phyloP scores from a whole-genome alignment of 2,888 invertebrate genomes.

The Chaetoderma sp. region DNA sequence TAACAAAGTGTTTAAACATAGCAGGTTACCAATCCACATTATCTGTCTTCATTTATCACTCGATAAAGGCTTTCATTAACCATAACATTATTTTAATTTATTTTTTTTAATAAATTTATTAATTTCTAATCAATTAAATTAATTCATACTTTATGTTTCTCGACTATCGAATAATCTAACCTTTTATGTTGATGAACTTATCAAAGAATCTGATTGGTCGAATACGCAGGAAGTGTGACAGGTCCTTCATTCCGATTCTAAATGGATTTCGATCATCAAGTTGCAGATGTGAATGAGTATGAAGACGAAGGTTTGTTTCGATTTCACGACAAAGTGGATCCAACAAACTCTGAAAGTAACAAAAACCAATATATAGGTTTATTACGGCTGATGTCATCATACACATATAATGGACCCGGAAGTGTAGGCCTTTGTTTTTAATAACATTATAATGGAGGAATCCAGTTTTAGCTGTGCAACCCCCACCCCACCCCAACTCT shows the following conservation, averaged over 20 bases:
- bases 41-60: too few species aligned
- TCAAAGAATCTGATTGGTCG: slow-evolving; percentile 73
- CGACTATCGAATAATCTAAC: slow-evolving; percentile 62
- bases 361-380: neutral
- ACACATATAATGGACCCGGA: too few species aligned
- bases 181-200: slow-evolving; percentile 76
- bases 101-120: too few species aligned
- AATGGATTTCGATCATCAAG: slow-evolving; percentile 78
- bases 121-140: too few species aligned
- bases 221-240: slow-evolving; percentile 75
- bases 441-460: too few species aligned
- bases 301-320: slow-evolving; percentile 91
- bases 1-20: too few species aligned
- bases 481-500: too few species aligned
- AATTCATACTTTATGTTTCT: too few species aligned
- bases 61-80: too few species aligned
- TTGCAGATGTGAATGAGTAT: slow-evolving; percentile 91
- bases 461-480: too few species aligned
- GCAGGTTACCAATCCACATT: too few species aligned
- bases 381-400: neutral
- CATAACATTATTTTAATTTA: too few species aligned
- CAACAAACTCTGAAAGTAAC: slow-evolving; percentile 58
- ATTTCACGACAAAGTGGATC: slow-evolving; percentile 85
- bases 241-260: slow-evolving; percentile 76
- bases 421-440: neutral